Conservation (phyloP, 2,888 invertebrate genomes). For the Oligia fasciuncula region DNA sequence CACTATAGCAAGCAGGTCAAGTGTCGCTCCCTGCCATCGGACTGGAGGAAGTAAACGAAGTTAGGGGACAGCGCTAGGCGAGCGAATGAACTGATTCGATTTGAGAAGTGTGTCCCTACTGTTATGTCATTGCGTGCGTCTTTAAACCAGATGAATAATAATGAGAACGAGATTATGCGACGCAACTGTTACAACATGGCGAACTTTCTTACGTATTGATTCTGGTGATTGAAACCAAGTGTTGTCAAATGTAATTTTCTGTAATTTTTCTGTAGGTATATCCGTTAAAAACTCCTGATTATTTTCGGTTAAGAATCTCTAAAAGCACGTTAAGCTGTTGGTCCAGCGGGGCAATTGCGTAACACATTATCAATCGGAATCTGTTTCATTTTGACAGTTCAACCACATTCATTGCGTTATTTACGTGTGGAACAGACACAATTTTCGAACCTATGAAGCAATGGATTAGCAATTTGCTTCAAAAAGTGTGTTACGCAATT, state of each 20-base stretch:
- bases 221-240: not conserved
- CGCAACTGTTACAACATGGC: not conserved
- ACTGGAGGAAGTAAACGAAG: not conserved
- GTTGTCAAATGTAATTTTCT: not conserved
- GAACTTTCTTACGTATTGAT: not conserved
- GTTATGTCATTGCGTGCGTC: not conserved
- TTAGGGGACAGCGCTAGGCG: not conserved
- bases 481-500: too few species aligned
- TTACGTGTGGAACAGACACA: too few species aligned
- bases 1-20: not conserved
- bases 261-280: not conserved
- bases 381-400: too few species aligned
- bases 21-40: too few species aligned
- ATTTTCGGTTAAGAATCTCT: not conserved
- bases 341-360: too few species aligned
- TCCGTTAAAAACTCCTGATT: not conserved
- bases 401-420: too few species aligned
- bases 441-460: too few species aligned
- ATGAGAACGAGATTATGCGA: not conserved
- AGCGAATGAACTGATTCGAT: not conserved
- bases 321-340: not conserved
- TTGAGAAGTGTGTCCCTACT: not conserved
- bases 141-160: not conserved
- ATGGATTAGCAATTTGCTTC: too few species aligned
- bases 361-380: too few species aligned